Percentiles rank a stretch among this genome's conserved stretches.
Evolutionary conservation across 2,113 vertebrate genomes (phyloP).

Genomic region (Apeltes quadracus): DNA sequence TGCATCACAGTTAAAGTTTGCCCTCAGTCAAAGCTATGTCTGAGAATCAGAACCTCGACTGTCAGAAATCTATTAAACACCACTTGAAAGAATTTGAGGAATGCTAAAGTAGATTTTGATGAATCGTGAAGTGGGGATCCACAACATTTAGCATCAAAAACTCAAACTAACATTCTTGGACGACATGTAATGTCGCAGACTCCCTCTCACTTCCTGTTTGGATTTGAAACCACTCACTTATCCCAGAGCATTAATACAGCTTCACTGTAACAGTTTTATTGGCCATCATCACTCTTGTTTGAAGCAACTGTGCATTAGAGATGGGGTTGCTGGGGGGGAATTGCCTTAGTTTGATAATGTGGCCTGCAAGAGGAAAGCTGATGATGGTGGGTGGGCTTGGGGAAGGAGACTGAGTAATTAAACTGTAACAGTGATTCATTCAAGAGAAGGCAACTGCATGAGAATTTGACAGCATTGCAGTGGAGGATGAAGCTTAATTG

Average conservation of each 20-base stretch:
- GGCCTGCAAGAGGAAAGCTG: conserved; percentile 66
- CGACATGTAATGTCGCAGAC: conserved; percentile 42
- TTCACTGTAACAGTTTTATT: conserved; percentile 62
- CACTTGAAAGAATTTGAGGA: conserved; percentile 62
- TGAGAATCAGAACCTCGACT: conserved; percentile 11
- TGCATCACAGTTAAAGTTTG: neutral
- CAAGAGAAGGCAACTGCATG: conserved; percentile 67
- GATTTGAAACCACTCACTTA: conserved; percentile 55
- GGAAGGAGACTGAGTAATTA: conserved; percentile 78
- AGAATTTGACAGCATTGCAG: conserved; percentile 64
- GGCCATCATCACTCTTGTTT: conserved; percentile 72
- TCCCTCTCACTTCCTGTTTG: conserved; percentile 62
- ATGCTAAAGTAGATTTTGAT: conserved; percentile 73
- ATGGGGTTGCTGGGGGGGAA: conserved; percentile 57
- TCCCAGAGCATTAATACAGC: conserved; percentile 66
- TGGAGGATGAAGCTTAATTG: conserved; percentile 71
- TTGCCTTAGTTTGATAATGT: conserved; percentile 75
- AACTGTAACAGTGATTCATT: conserved; percentile 80
- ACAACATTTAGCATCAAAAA: too few relatives aligned
- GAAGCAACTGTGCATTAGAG: conserved; percentile 65
- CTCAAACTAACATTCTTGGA: conserved; percentile 23
- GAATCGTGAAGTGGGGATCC: conserved; percentile 17
- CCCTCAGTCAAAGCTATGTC: neutral
- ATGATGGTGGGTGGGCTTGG: conserved; percentile 57
- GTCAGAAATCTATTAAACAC: neutral